Conservation (phyloP, 2,113 vertebrate species). For the Hyla sarda region DNA sequence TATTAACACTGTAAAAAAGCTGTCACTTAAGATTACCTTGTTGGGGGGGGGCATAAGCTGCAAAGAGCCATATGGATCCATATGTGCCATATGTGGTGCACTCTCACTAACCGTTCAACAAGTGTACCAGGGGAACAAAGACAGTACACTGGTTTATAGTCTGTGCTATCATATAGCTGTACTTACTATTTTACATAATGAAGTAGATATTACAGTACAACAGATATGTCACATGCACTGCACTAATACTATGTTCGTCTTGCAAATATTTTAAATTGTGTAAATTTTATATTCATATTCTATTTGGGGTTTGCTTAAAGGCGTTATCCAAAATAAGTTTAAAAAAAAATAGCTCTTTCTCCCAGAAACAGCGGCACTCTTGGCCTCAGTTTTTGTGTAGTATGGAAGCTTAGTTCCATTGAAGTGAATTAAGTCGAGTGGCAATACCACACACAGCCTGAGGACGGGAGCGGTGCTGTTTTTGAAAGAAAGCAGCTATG, state of each 20-base stretch:
- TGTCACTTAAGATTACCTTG: slow-evolving; percentile 18
- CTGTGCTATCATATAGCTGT: not conserved
- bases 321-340: too few relatives aligned
- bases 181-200: not conserved
- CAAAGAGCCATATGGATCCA: slow-evolving; percentile 46
- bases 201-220: too few relatives aligned
- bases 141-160: not conserved
- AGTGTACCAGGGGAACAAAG: slow-evolving; percentile 29
- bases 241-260: not conserved
- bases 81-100: slow-evolving; percentile 63
- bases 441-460: too few relatives aligned
- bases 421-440: too few relatives aligned
- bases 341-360: too few relatives aligned
- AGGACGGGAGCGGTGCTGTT: too few relatives aligned
- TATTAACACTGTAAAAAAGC: not conserved
- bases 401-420: too few relatives aligned
- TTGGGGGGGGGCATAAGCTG: not conserved
- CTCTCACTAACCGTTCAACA: slow-evolving; percentile 63
- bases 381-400: too few relatives aligned
- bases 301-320: too few relatives aligned
- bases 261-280: not conserved
- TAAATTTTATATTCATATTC: not conserved
- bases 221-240: not conserved
- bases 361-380: too few relatives aligned
- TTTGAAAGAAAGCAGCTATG: too few relatives aligned